Percentiles rank a stretch among this genome's conserved stretches.
phyloP scores from a whole-genome alignment of 2,113 vertebrate genomes.

The Eulemur macaco region DNA sequence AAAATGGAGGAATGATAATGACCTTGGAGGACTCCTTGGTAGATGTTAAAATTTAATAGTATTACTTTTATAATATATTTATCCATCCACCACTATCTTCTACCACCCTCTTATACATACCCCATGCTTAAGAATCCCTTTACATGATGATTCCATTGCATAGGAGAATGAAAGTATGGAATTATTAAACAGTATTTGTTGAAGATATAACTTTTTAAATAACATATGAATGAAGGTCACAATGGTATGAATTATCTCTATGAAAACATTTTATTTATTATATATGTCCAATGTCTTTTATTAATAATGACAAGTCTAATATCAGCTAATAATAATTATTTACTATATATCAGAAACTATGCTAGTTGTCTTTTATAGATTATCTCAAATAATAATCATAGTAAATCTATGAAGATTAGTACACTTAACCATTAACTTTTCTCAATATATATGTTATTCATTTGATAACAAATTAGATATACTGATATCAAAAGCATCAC shows the following conservation, averaged over 20 bases:
- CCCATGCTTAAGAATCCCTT: not conserved
- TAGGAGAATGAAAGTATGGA: not conserved
- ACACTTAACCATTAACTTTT: not conserved
- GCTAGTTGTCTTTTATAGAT: not conserved
- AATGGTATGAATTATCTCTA: not conserved
- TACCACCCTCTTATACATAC: not conserved
- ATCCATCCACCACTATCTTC: not conserved
- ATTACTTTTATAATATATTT: not conserved
- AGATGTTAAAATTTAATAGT: not conserved
- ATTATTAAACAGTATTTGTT: not conserved
- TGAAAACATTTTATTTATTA: not conserved
- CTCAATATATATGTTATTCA: not conserved
- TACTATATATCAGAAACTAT: not conserved
- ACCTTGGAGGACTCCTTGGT: not conserved
- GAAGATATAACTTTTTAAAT: not conserved
- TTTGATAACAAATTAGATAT: not conserved
- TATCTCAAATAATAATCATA: not conserved
- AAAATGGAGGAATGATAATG: not conserved
- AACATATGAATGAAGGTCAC: not conserved
- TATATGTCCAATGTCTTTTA: not conserved
- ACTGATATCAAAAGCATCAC: not conserved
- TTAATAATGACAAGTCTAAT: not conserved
- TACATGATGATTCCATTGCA: not conserved
- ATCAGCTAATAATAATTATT: not conserved
- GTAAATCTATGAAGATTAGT: not conserved